These are phyloP conservation scores for Notiomystis cincta DNA, from an alignment of 2,113 vertebrate species.

Conservation along the genomic window DNA sequence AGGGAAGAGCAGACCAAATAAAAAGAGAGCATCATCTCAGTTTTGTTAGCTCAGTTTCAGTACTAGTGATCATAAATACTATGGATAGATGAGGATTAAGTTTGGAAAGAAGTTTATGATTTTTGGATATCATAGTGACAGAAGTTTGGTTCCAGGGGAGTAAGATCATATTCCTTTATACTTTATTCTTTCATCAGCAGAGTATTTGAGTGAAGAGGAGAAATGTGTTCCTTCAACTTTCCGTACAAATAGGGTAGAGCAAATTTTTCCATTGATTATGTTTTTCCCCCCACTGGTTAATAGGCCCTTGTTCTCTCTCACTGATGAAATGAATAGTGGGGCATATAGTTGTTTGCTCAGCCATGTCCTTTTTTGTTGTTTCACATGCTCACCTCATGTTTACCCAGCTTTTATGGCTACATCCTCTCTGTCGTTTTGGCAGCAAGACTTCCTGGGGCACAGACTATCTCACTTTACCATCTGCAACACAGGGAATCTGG, in stretches of 20 bases:
- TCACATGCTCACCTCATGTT: not conserved
- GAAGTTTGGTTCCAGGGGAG: not conserved
- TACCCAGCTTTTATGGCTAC: constrained; percentile 44
- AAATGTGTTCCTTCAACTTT: not conserved
- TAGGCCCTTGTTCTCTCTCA: not conserved
- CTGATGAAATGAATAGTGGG: not conserved
- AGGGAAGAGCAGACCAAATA: not conserved
- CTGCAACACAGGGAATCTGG: not conserved
- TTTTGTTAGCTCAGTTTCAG: not conserved
- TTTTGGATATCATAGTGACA: not conserved
- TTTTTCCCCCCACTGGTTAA: not conserved
- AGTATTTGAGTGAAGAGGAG: not conserved
- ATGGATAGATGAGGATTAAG: not conserved
- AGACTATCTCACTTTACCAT: not conserved
- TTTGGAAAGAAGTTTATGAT: not conserved
- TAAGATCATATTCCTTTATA: not conserved
- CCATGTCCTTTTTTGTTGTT: not conserved
- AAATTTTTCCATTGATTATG: not conserved
- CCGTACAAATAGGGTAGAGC: accelerated
- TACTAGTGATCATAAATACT: not conserved
- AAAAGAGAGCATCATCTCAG: not conserved
- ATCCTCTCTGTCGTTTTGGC: not conserved
- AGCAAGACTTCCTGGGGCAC: constrained; percentile 20
- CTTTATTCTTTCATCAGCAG: constrained; percentile 4
- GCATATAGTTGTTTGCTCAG: not conserved